Conservation (phyloP, 2,113 vertebrate genomes). For the Nothoprocta pentlandii region DNA sequence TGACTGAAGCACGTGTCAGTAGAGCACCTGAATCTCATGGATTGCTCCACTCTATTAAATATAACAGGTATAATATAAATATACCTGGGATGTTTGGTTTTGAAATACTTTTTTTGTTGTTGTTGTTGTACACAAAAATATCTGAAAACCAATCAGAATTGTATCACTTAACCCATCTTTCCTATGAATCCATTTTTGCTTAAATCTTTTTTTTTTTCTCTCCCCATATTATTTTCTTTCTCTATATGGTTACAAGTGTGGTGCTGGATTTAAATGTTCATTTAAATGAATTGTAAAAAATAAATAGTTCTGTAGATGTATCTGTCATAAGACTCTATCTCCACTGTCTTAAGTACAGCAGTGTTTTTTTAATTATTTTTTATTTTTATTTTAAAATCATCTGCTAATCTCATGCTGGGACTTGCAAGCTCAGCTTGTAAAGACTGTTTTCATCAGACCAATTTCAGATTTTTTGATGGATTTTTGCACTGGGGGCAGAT, state of each 20-base stretch:
- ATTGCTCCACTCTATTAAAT: neutral
- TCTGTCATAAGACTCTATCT: neutral
- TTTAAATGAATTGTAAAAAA: neutral
- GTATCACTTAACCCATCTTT: neutral
- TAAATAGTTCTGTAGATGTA: neutral
- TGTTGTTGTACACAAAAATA: neutral
- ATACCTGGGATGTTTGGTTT: fast-evolving
- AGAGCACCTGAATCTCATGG: neutral
- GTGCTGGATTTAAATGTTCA: neutral
- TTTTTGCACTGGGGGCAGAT: neutral
- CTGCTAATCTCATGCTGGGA: neutral
- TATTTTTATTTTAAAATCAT: neutral
- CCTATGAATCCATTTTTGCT: neutral
- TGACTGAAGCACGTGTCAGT: neutral
- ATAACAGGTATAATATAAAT: neutral
- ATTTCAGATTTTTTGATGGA: neutral
- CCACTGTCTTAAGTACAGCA: neutral
- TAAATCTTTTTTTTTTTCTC: neutral
- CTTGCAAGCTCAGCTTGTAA: neutral
- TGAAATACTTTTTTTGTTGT: neutral
- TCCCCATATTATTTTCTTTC: neutral
- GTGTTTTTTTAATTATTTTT: neutral
- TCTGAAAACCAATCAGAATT: neutral
- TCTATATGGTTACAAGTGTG: neutral
- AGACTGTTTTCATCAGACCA: neutral